Evolutionary conservation across 2,888 invertebrate genomes (phyloP), one percentile per base, ranked within the genome.

Genomic region (Schizaphis graminum): DNA sequence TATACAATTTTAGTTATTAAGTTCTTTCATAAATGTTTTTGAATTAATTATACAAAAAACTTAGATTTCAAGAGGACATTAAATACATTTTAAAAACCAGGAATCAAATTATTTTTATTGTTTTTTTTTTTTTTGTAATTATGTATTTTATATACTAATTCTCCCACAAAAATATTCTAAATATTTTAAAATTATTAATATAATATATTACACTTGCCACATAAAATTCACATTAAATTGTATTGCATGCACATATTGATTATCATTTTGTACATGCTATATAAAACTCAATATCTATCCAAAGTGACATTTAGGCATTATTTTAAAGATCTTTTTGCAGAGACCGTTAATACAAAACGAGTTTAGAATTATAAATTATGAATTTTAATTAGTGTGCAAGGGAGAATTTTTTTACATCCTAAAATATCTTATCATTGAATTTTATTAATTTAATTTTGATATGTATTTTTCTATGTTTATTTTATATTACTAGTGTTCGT

Each of bases 341-440:
- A 35, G 47, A 53, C 91, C 8, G 35, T 41, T 21, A 35, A 21
- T 53, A 13, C 13, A 91, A 91, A 67, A 91, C 53, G 84, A 41
- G 91, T 84, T 91, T 91, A 84, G 41, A 53, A 91, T 84, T 91
- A 91, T 91, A 91, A 91, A 91, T 84, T 91, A 91, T 91, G 91
- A 16, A 26, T 91, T 91, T 91, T 56, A 91, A 91, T 91, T 53
- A 91, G 91, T 49, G 41, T 16, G 41, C 2, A 2, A 21, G 89
- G 41, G 4, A 88, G 28, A 26, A 26, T 41, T 57, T 57, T 57
- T 41, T 26, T 13, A 41, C 35, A 8, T 41, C 41, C 56, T 53
- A 49, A 53, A 91, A 91, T 49, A 91, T 41, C 41, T 28, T 53
- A 26, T 35, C 28, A 26, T 41, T 53, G 44, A 0, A 47, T 47